phyloP scores from a whole-genome alignment of 2,113 vertebrate species.

The Amblyopsis rosae region DNA sequence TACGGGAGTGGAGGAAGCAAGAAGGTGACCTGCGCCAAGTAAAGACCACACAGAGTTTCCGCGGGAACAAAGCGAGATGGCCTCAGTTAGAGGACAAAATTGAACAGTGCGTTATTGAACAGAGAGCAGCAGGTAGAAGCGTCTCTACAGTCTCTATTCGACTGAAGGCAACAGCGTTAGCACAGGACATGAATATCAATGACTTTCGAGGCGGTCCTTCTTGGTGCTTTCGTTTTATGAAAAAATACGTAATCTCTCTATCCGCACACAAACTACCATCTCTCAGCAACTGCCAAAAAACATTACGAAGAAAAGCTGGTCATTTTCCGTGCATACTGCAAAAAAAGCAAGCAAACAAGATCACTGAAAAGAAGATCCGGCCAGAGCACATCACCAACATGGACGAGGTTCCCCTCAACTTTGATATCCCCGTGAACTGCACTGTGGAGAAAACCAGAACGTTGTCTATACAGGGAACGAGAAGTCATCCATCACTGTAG shows the following conservation, averaged over 20 bases:
- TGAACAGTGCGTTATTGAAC: slow-evolving; percentile 37
- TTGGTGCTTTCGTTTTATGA: slow-evolving; percentile 40
- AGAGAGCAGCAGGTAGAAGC: slow-evolving; percentile 30
- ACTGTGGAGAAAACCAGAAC: slow-evolving; percentile 19
- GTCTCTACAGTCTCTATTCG: slow-evolving; percentile 21
- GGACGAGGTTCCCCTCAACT: slow-evolving; percentile 11
- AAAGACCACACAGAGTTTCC: slow-evolving; percentile 39
- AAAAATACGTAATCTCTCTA: slow-evolving; percentile 32
- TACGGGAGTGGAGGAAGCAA: slow-evolving; percentile 28
- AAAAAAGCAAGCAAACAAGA: too few relatives aligned
- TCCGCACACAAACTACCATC: slow-evolving; percentile 12
- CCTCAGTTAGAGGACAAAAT: slow-evolving; percentile 31
- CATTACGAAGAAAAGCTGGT: not conserved
- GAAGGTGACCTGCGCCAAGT: slow-evolving; percentile 28
- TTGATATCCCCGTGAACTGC: slow-evolving; percentile 19
- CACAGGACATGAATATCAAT: slow-evolving; percentile 8
- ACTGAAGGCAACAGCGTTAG: slow-evolving; percentile 28
- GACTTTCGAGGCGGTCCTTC: slow-evolving; percentile 32
- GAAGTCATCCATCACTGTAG: slow-evolving; percentile 29
- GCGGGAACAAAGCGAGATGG: slow-evolving; percentile 38
- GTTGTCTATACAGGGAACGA: slow-evolving; percentile 17
- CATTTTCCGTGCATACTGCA: not conserved
- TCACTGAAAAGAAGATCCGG: slow-evolving; percentile 22
- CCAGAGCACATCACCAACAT: slow-evolving; percentile 24
- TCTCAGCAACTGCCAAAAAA: slow-evolving; percentile 19